A percentile compares a stretch with the other conserved stretches of the same genome.
phyloP scores from a whole-genome alignment of 1,140 invertebrate genomes.

The Dinoponera quadriceps region DNA sequence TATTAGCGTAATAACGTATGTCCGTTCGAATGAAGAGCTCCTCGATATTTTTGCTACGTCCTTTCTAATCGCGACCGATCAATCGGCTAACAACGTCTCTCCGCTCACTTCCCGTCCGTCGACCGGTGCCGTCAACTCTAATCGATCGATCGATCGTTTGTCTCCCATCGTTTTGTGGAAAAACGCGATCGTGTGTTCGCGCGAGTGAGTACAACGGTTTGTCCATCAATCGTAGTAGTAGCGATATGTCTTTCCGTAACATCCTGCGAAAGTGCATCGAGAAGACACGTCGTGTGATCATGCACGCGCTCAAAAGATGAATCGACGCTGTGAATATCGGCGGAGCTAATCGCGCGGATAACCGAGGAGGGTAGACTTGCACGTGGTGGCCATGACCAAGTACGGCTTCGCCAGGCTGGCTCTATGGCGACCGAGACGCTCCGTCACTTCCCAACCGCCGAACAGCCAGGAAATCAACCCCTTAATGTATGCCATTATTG shows the following conservation, averaged over 20 bases:
- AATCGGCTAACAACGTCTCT: too few species aligned
- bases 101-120: slow-evolving; percentile 2
- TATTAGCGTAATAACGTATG: slow-evolving; percentile 39
- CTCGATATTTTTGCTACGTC: slow-evolving; percentile 79
- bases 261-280: slow-evolving; percentile 77
- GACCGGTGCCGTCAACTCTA: slow-evolving; percentile 20
- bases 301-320: slow-evolving; percentile 73
- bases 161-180: slow-evolving; percentile 2
- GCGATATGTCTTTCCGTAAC: slow-evolving; percentile 74
- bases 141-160: slow-evolving; percentile 8
- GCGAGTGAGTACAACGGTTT: too few species aligned
- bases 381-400: slow-evolving; percentile 79
- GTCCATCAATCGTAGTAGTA: slow-evolving; percentile 19
- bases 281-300: slow-evolving; percentile 74
- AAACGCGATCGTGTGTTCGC: slow-evolving; percentile 20
- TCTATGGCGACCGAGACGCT: slow-evolving; percentile 83
- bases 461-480: slow-evolving; percentile 85
- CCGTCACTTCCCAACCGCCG: slow-evolving; percentile 78
- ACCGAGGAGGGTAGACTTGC: slow-evolving; percentile 19
- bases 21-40: slow-evolving; percentile 19
- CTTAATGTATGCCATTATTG: slow-evolving; percentile 82
- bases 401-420: slow-evolving; percentile 83
- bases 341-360: background rate
- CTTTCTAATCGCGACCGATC: slow-evolving; percentile 68
- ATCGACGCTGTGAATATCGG: slow-evolving; percentile 30